Conservation (phyloP, 2,888 invertebrate genomes). For the Bembecia ichneumoniformis region DNA sequence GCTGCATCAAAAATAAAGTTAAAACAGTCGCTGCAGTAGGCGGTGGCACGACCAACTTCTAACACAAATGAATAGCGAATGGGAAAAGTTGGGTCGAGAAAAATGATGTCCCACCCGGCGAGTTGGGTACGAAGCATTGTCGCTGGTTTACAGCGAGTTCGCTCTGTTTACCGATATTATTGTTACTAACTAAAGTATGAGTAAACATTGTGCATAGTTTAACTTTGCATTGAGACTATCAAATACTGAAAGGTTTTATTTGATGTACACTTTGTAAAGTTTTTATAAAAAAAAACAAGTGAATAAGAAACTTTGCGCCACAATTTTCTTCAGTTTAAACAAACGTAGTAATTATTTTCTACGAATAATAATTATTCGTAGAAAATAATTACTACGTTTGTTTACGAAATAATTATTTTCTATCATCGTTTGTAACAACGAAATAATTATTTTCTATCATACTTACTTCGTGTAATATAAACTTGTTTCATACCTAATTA, state of each 20-base stretch:
- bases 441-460: no score
- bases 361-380: no score
- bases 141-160: slow-evolving; percentile 31
- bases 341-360: no score
- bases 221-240: not conserved
- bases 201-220: not conserved
- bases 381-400: no score
- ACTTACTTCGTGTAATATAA: no score
- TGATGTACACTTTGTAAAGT: not conserved
- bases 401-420: no score
- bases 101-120: slow-evolving; percentile 65
- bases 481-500: no score
- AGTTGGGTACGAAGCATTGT: slow-evolving; percentile 42
- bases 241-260: not conserved
- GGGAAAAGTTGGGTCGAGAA: slow-evolving; percentile 69
- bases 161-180: slow-evolving; percentile 49
- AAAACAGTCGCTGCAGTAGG: slow-evolving; percentile 70
- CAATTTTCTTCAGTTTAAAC: no score
- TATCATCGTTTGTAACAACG: no score
- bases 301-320: no score
- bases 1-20: slow-evolving; percentile 73
- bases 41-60: slow-evolving; percentile 64
- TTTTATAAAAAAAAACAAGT: no score
- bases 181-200: slow-evolving; percentile 44
- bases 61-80: slow-evolving; percentile 73